These are phyloP conservation scores for Pseudomyrmex concolor DNA, from an alignment of 1,140 invertebrate genomes.

Conservation along the genomic window DNA sequence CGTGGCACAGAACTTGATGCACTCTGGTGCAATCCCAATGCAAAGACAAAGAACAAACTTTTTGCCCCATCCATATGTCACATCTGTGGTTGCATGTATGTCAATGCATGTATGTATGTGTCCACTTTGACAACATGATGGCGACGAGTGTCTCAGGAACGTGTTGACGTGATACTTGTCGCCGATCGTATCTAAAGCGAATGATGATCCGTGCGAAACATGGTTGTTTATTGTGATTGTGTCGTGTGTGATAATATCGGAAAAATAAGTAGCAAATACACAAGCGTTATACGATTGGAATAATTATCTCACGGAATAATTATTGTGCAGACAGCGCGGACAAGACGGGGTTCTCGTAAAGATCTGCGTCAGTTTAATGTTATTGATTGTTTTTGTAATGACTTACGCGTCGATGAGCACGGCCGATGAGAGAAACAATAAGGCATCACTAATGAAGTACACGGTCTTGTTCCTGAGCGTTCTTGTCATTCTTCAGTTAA, in stretches of 20 bases:
- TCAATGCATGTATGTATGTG: neutral
- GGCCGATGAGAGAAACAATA: constrained; percentile 64
- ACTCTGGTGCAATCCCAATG: too few species aligned
- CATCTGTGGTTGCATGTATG: too few species aligned
- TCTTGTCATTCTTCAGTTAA: constrained; percentile 3
- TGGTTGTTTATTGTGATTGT: constrained; percentile 49
- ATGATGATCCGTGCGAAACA: constrained; percentile 52
- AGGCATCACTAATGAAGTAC: constrained; percentile 72
- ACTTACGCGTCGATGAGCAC: constrained; percentile 65
- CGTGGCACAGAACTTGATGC: too few species aligned
- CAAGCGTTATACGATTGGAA: constrained; percentile 28
- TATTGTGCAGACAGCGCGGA: neutral
- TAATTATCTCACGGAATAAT: neutral
- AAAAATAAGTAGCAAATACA: constrained; percentile 10
- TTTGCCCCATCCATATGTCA: too few species aligned
- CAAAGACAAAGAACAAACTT: too few species aligned
- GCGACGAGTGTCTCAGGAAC: constrained; percentile 22
- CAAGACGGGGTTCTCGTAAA: neutral
- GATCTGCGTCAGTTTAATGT: constrained; percentile 63
- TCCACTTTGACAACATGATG: constrained; percentile 64
- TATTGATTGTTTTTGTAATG: constrained; percentile 78
- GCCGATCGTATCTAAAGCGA: constrained; percentile 16
- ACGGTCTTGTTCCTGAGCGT: constrained; percentile 60
- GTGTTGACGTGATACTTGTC: constrained; percentile 59
- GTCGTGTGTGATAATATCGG: neutral